These are phyloP conservation scores for Tiliacea citrago DNA, from an alignment of 2,888 invertebrate genomes.

Conservation along the genomic window DNA sequence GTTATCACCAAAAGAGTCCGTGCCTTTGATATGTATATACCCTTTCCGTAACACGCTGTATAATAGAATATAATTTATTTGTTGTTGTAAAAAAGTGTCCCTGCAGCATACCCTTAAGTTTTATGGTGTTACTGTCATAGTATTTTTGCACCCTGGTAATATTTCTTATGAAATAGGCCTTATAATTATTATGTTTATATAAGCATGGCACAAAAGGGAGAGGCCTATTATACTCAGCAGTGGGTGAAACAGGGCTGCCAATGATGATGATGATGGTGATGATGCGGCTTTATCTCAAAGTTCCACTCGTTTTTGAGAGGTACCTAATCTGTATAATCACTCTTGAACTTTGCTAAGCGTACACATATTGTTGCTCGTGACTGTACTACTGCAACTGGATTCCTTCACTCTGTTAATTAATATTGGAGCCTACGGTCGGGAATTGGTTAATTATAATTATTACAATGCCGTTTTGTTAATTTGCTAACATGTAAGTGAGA, in stretches of 20 bases:
- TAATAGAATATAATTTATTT: not conserved
- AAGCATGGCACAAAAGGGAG: too few species aligned
- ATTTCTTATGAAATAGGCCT: not conserved
- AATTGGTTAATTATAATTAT: constrained; percentile 51
- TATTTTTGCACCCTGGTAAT: not conserved
- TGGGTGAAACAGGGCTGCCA: too few species aligned
- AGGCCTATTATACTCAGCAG: too few species aligned
- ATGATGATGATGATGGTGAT: too few species aligned
- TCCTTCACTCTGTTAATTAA: constrained; percentile 51
- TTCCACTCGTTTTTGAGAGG: not conserved
- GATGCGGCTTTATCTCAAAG: not conserved
- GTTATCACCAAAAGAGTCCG: too few species aligned
- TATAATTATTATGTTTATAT: too few species aligned
- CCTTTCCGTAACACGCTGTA: too few species aligned
- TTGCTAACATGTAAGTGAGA: constrained; percentile 18
- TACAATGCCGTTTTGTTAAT: constrained; percentile 32
- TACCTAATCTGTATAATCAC: not conserved
- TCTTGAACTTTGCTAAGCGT: not conserved
- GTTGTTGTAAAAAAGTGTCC: not conserved
- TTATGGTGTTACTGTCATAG: not conserved
- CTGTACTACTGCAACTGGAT: constrained; percentile 22
- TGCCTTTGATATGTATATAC: too few species aligned
- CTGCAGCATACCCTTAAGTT: not conserved
- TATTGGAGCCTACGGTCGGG: constrained; percentile 44
- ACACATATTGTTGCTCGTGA: not conserved